Evolutionary conservation across 2,888 invertebrate species (phyloP).

Genomic region (Spodoptera exigua): DNA sequence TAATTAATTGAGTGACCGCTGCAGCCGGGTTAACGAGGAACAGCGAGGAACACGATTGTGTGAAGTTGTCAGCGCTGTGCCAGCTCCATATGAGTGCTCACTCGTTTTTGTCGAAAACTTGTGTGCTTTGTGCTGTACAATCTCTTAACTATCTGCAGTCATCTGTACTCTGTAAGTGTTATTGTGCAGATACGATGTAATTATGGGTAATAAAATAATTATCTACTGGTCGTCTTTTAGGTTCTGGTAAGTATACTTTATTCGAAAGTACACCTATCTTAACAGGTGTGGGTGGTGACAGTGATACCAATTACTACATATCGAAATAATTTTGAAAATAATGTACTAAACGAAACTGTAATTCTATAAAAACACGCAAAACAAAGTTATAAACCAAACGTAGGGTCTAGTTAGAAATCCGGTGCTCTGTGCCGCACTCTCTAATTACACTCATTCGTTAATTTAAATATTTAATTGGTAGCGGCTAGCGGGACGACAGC

Average conservation of each 20-base stretch:
- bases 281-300: too few relatives aligned
- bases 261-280: too few relatives aligned
- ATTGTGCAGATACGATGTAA: too few relatives aligned
- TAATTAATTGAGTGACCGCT: constrained; percentile 75
- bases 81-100: neutral
- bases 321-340: neutral
- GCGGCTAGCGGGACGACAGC: constrained; percentile 43
- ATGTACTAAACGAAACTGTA: constrained; percentile 3
- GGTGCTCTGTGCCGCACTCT: constrained; percentile 42
- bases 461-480: constrained; percentile 78
- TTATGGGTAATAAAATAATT: too few relatives aligned
- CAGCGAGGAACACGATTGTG: constrained; percentile 14
- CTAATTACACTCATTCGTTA: constrained; percentile 76
- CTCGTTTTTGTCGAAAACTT: constrained; percentile 8
- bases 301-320: too few relatives aligned
- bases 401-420: neutral
- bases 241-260: too few relatives aligned
- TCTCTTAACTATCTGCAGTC: too few relatives aligned
- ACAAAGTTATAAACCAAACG: constrained; percentile 3
- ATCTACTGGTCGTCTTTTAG: too few relatives aligned
- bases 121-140: neutral
- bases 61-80: constrained; percentile 11
- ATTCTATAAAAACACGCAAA: neutral
- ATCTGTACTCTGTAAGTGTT: too few relatives aligned
- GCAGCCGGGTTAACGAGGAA: constrained; percentile 68